Base-by-base conservation (phyloP, 2,888 invertebrate species). In the Scrobipalpa atriplicella region DNA sequence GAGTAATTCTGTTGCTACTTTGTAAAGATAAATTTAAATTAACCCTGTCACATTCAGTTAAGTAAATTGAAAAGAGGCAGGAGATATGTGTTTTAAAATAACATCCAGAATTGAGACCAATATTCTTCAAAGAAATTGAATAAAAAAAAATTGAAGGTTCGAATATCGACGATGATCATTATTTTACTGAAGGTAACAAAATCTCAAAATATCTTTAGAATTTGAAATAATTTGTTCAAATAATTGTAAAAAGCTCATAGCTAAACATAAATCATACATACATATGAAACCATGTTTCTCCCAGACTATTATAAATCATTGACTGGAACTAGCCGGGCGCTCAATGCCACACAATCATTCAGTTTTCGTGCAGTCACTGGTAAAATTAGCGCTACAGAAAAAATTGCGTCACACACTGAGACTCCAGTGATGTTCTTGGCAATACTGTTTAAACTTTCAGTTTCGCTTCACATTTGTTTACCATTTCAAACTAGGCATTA, bases 331-430 rank as follows among this genome's bases (percentile, higher is more conserved):
- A 21, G 54, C 21, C 21, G 3, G 1, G 29, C 21, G 10, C 21
- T 13, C 54, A 56, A 56, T 56, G 54, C 54, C 54, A 56, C 21
- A 21, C 54, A 56, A 56, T 21, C 54, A 56, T 56, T 56, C 13
- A 56, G 54, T 29, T 56, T 56, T 13, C 11, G 6, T n/a, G 1
- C 68, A 72, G 68, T 76, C 77, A 76, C 73, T 69, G 21, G 65
- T 68, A 19, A 56, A 70, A 73, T 71, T 73, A 75, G 70, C 64
- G 66, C 54, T 54, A 65, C 62, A 62, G 3, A 16, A 63, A 70
- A 67, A 71, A 70, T 70, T 74, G 75, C 79, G 75, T 75, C 54
- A 72, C 69, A 61, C 73, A 75, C 72, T 75, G 68, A 64, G 66
- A 62, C 68, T 8, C 56, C 56, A 13, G 2, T 29, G 29, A 29